These are phyloP conservation scores for Panorpa germanica DNA, from an alignment of 2,888 invertebrate species.

Conservation along the genomic window DNA sequence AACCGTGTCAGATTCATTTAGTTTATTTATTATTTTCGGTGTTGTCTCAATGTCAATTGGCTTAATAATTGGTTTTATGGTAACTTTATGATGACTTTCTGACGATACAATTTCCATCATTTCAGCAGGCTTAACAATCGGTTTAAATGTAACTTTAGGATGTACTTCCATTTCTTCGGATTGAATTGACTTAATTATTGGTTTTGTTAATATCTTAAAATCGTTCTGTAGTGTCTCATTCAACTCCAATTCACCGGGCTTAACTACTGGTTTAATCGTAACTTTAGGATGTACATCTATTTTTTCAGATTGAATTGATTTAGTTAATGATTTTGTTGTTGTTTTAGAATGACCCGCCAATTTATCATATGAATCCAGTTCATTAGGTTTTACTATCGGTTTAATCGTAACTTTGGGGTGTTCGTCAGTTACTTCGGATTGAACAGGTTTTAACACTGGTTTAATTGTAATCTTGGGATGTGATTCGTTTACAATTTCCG, in stretches of 20 bases:
- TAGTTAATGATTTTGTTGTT: slow-evolving; percentile 32
- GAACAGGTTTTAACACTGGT: slow-evolving; percentile 13
- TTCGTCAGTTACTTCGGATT: slow-evolving; percentile 22
- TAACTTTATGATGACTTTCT: slow-evolving; percentile 35
- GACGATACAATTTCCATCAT: slow-evolving; percentile 6
- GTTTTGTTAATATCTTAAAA: slow-evolving; percentile 14
- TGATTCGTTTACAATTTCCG: slow-evolving; percentile 22
- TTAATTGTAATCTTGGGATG: slow-evolving; percentile 17
- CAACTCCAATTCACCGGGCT: slow-evolving; percentile 24
- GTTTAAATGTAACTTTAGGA: slow-evolving; percentile 33
- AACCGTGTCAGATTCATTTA: too few relatives aligned
- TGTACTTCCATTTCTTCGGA: neutral
- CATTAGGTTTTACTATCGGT: slow-evolving; percentile 22
- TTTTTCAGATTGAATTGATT: slow-evolving; percentile 19
- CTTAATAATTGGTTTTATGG: slow-evolving; percentile 33
- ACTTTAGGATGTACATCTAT: slow-evolving; percentile 7
- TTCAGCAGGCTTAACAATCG: slow-evolving; percentile 29
- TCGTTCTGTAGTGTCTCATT: slow-evolving; percentile 24
- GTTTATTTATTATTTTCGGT: too few relatives aligned
- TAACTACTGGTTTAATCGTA: slow-evolving; percentile 18
- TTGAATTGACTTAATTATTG: neutral
- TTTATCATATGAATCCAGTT: slow-evolving; percentile 18
- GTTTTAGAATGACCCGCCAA: slow-evolving; percentile 30
- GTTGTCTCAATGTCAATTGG: slow-evolving; percentile 14
- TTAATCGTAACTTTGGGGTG: slow-evolving; percentile 32